phyloP scores from a whole-genome alignment of 2,113 vertebrate genomes.

The Alethe diademata region DNA sequence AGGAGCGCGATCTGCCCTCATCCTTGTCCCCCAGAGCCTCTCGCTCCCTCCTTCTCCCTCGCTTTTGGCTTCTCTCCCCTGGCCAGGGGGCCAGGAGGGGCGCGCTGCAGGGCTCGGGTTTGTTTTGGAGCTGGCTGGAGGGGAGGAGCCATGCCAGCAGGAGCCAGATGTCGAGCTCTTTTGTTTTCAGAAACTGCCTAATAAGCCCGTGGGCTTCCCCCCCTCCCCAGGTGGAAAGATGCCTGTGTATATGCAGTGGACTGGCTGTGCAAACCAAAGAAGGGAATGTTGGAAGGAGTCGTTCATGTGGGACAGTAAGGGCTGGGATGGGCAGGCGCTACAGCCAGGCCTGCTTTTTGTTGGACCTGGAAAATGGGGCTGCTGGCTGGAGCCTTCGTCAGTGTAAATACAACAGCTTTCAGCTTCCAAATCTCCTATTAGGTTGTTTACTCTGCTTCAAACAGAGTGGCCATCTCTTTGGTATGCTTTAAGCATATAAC shows the following conservation, averaged over 20 bases:
- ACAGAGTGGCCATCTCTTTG: background rate
- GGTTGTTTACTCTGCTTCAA: background rate
- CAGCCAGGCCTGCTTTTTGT: background rate
- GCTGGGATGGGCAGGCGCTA: background rate
- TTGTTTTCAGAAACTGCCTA: conserved; percentile 49
- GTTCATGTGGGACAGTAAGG: background rate
- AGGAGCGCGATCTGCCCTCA: background rate
- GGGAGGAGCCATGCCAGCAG: background rate
- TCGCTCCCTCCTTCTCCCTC: background rate
- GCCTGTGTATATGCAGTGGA: background rate
- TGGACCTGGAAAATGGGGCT: background rate
- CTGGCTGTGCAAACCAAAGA: background rate
- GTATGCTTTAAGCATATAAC: background rate
- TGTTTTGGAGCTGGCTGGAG: conserved; percentile 16
- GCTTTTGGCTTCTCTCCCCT: background rate
- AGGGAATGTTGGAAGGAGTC: conserved; percentile 10
- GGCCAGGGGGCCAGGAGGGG: background rate
- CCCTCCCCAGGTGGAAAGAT: conserved; percentile 1
- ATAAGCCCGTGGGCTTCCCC: background rate
- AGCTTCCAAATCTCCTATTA: background rate
- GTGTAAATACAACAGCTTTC: background rate
- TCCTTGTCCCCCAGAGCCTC: too few relatives aligned
- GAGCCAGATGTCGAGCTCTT: conserved; percentile 53
- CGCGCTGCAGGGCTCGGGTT: background rate
- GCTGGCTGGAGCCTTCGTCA: background rate